Conservation (phyloP, 2,797 vertebrate species). For the Gallinago nigripennis region DNA sequence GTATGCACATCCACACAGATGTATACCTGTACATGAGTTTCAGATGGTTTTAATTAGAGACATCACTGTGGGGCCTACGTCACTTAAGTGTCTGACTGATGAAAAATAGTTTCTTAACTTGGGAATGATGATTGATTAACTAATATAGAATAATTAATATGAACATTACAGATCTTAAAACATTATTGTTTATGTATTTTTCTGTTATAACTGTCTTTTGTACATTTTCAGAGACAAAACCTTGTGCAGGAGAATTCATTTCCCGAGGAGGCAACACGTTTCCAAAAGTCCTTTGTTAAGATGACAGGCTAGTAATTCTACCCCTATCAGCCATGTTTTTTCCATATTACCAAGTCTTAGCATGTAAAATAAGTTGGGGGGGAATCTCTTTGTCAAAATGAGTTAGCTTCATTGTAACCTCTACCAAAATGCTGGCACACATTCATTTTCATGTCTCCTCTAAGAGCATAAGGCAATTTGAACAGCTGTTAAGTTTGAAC, state of each 20-base stretch:
- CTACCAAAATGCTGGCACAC: not conserved
- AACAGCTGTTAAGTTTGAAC: not conserved
- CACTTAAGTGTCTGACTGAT: not conserved
- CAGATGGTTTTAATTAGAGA: not conserved
- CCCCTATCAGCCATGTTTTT: not conserved
- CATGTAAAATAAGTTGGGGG: not conserved
- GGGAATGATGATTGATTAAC: not conserved
- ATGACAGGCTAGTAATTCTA: not conserved
- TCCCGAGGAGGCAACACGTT: not conserved
- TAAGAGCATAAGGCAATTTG: not conserved
- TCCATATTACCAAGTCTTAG: not conserved
- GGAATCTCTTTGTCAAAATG: not conserved
- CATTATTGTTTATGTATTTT: not conserved
- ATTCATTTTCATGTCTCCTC: not conserved
- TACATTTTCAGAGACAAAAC: not conserved
- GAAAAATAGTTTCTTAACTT: not conserved
- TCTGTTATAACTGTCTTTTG: not conserved
- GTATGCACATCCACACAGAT: not conserved
- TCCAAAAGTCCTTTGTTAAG: constrained; percentile 16
- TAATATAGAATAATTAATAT: not conserved
- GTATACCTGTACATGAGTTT: not conserved
- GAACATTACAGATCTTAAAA: not conserved
- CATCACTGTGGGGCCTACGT: not conserved
- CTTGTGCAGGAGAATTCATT: not conserved
- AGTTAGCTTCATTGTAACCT: not conserved